Percentiles rank a stretch among this genome's conserved stretches.
Evolutionary conservation across 2,888 invertebrate genomes (phyloP).

Genomic region (Stictocephala bisonia): DNA sequence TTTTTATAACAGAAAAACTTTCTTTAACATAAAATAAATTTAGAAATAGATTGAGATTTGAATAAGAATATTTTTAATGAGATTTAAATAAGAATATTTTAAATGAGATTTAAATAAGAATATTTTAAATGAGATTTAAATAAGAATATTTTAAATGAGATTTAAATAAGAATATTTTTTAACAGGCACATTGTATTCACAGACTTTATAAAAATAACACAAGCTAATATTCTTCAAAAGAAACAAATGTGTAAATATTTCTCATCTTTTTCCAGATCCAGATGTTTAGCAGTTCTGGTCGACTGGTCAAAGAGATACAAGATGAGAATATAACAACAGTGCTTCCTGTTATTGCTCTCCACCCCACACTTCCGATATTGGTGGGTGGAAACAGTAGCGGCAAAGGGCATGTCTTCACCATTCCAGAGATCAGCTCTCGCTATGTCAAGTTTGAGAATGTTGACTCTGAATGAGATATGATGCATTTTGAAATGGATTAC

Average conservation of each 20-base stretch:
- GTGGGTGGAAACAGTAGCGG: conserved; percentile 66
- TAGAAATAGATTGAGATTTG: neutral
- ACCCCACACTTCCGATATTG: conserved; percentile 63
- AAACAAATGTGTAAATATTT: neutral
- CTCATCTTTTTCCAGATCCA: conserved; percentile 61
- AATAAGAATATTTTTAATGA: no score
- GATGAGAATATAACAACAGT: conserved; percentile 61
- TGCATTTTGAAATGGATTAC: no score
- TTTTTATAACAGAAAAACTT: no score
- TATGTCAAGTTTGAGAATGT: no score
- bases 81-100: no score
- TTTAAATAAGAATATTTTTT: neutral
- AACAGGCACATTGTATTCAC: neutral
- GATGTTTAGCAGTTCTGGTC: conserved; percentile 62
- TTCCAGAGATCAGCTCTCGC: conserved; percentile 10
- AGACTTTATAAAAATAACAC: no score
- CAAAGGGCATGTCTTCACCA: conserved; percentile 63
- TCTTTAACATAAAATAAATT: no score
- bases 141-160: no score
- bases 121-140: no score
- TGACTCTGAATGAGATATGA: no score
- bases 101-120: no score
- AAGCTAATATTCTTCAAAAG: neutral
- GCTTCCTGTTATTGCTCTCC: conserved; percentile 63
- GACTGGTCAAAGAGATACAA: conserved; percentile 59